Conservation (phyloP, 37 sponge, comb jelly and placozoan species). For the Cliona cf. orientalis region DNA sequence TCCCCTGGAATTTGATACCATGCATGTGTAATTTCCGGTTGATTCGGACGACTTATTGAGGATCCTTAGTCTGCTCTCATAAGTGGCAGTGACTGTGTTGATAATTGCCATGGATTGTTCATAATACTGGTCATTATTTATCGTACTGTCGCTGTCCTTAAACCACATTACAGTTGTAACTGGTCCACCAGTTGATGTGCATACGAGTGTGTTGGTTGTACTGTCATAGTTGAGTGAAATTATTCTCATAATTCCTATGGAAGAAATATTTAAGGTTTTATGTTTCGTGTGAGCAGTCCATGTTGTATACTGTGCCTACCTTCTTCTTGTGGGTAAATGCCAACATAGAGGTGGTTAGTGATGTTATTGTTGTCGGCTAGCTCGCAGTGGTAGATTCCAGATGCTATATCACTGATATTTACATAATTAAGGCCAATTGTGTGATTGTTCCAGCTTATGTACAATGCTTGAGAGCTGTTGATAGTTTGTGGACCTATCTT, state of each 20-base stretch:
- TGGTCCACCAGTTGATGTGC: constrained; percentile 29
- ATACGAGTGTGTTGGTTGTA: constrained; percentile 8
- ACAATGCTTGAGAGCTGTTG: background rate
- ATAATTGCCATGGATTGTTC: background rate
- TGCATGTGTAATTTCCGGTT: constrained; percentile 6
- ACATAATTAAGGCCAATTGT: constrained; percentile 1
- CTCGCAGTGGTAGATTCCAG: constrained; percentile 15
- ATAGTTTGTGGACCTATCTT: background rate
- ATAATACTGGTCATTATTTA: background rate
- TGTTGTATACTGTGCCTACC: background rate
- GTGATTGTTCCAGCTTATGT: constrained; percentile 4
- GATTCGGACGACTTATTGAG: background rate
- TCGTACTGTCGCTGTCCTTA: background rate
- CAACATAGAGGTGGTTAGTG: constrained; percentile 14
- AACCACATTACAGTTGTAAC: constrained; percentile 15
- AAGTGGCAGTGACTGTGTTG: constrained; percentile 18
- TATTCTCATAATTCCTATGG: constrained; percentile 1
- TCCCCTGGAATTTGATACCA: background rate
- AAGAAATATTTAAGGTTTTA: background rate
- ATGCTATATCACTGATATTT: background rate
- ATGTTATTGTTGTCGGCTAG: constrained; percentile 5
- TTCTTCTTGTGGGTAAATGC: background rate
- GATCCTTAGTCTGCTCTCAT: constrained; percentile 16
- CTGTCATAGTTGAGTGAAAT: background rate
- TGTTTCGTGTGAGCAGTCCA: background rate